Evolutionary conservation across 2,797 vertebrate species (phyloP).

Genomic region (Coccyzus lansbergi): DNA sequence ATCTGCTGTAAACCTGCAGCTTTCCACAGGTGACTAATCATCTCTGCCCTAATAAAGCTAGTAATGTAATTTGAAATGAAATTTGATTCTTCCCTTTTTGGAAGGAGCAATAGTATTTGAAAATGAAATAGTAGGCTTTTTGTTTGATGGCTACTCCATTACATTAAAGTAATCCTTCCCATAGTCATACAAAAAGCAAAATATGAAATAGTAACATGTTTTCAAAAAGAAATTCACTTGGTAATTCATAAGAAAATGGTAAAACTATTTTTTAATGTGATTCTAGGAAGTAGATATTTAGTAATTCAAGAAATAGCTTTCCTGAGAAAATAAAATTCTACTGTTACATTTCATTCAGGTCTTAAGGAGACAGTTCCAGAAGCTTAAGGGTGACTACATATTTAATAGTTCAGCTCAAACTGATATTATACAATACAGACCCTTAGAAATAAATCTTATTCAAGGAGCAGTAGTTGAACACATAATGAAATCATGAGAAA

Average conservation of each 20-base stretch:
- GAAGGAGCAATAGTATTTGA: conserved; percentile 47
- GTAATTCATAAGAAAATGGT: conserved; percentile 34
- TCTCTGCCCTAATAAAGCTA: conserved; percentile 50
- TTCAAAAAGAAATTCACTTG: neutral
- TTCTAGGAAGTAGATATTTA: neutral
- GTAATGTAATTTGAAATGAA: conserved; percentile 64
- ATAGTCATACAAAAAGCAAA: neutral
- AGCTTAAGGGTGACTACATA: neutral
- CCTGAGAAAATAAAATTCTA: conserved; percentile 42
- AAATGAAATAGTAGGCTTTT: conserved; percentile 60
- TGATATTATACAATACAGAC: neutral
- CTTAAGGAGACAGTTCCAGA: conserved; percentile 38
- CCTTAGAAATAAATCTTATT: neutral
- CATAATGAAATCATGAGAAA: neutral
- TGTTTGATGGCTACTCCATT: conserved; percentile 33
- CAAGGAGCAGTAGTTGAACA: neutral
- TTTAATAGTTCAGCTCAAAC: conserved; percentile 4
- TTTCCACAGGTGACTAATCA: conserved; percentile 62
- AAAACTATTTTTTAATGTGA: conserved; percentile 18
- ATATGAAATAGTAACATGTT: neutral
- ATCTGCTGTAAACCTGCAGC: conserved; percentile 47
- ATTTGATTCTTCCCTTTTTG: conserved; percentile 54
- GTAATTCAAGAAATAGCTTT: conserved; percentile 22
- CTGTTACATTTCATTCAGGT: neutral
- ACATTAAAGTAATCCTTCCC: neutral